phyloP scores from a whole-genome alignment of 2,888 invertebrate species.

The Willowsia nigromaculata region DNA sequence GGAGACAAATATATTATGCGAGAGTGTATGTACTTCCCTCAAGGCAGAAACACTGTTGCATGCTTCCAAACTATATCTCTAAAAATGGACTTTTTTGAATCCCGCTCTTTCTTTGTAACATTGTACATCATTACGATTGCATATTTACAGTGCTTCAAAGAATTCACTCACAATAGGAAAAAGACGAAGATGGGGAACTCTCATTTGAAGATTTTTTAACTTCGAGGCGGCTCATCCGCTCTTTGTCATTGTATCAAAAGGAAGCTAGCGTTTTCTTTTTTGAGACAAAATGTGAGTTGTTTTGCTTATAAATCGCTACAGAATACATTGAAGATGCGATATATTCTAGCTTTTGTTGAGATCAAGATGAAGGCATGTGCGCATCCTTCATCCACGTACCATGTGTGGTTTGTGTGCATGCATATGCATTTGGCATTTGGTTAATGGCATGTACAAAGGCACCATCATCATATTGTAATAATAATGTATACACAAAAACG shows the following conservation, averaged over 20 bases:
- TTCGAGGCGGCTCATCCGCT: constrained; percentile 57
- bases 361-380: neutral
- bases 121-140: constrained; percentile 32
- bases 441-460: constrained; percentile 10
- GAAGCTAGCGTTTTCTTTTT: constrained; percentile 39
- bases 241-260: constrained; percentile 55
- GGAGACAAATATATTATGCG: neutral
- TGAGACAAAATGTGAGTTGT: constrained; percentile 20
- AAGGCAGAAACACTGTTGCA: constrained; percentile 32
- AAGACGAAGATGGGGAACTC: constrained; percentile 9
- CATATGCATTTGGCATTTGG: constrained; percentile 27
- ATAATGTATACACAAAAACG: neutral
- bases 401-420: neutral
- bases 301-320: neutral
- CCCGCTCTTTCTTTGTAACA: neutral
- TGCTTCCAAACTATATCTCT: neutral
- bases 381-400: neutral
- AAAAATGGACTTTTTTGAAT: constrained; percentile 7
- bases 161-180: neutral
- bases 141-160: neutral
- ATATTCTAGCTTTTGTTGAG: neutral
- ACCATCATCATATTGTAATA: neutral
- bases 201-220: constrained; percentile 50
- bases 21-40: neutral
- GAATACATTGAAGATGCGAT: neutral